Evolutionary conservation across 2,888 invertebrate genomes (phyloP).

Genomic region (Cyaniris semiargus): DNA sequence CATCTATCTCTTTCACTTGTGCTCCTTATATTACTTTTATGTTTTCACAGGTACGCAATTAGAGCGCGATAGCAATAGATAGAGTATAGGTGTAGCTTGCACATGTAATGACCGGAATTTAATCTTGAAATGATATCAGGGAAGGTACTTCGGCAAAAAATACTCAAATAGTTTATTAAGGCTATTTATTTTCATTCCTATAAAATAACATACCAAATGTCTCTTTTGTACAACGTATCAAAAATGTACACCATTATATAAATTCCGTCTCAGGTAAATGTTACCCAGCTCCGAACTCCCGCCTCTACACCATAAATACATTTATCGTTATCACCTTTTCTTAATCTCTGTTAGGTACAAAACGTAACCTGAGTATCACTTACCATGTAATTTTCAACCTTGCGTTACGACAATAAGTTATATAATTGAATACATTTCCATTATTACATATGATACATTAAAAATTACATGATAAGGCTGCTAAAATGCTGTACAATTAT

Average conservation of each 20-base stretch:
- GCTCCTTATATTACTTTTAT: too few relatives aligned
- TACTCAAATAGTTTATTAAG: conserved; percentile 67
- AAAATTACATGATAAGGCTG: conserved; percentile 39
- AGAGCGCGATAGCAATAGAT: too few relatives aligned
- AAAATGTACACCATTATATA: conserved; percentile 82
- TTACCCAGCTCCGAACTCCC: conserved; percentile 68
- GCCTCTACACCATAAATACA: conserved; percentile 62
- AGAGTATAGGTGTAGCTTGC: too few relatives aligned
- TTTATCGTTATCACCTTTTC: conserved; percentile 59
- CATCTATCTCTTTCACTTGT: too few relatives aligned
- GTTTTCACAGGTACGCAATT: too few relatives aligned
- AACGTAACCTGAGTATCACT: conserved; percentile 42
- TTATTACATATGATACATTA: conserved; percentile 20
- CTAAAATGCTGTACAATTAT: conserved; percentile 61
- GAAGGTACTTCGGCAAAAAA: conserved; percentile 46
- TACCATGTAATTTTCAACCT: conserved; percentile 37
- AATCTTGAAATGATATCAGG: neutral
- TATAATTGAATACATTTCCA: conserved; percentile 32
- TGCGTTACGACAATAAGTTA: conserved; percentile 30
- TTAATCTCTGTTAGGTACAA: conserved; percentile 64
- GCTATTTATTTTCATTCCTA: conserved; percentile 82
- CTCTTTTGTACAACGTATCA: conserved; percentile 82
- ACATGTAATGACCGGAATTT: too few relatives aligned
- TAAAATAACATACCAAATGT: conserved; percentile 82
- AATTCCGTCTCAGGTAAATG: conserved; percentile 79